These are phyloP conservation scores for Slavum lentiscoides DNA, from an alignment of 2,888 invertebrate species.

Conservation along the genomic window DNA sequence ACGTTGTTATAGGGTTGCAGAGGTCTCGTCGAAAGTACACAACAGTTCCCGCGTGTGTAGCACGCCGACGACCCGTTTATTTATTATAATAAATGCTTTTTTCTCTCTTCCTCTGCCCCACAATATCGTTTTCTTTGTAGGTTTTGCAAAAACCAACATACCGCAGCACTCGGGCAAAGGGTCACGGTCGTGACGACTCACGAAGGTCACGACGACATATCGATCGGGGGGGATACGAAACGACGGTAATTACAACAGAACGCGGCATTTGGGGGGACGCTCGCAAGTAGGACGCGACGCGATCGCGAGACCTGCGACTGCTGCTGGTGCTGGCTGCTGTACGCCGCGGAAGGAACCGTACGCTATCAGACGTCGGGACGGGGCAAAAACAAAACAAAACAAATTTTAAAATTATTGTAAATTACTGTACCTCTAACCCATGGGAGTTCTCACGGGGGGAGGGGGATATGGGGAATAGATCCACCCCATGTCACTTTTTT, in stretches of 20 bases:
- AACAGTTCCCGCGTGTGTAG: neutral
- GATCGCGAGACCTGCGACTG: neutral
- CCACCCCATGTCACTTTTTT: no score
- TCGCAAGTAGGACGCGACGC: slow-evolving; percentile 20
- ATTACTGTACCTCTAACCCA: no score
- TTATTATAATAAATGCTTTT: slow-evolving; percentile 6
- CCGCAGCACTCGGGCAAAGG: slow-evolving; percentile 25
- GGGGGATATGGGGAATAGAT: no score
- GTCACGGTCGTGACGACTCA: slow-evolving; percentile 48
- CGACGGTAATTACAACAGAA: slow-evolving; percentile 45
- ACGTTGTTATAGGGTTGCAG: neutral
- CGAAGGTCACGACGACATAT: slow-evolving; percentile 15
- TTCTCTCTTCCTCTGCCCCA: neutral
- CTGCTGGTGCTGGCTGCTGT: no score
- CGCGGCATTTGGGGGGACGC: slow-evolving; percentile 34
- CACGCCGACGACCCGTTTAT: slow-evolving; percentile 14
- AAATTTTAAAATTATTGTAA: no score
- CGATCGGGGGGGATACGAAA: neutral
- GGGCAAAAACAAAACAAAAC: no score
- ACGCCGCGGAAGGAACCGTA: no score
- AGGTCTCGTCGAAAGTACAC: slow-evolving; percentile 1
- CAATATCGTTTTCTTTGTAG: slow-evolving; percentile 24
- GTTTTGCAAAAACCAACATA: slow-evolving; percentile 31
- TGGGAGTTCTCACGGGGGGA: no score
- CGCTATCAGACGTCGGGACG: no score